Conservation (phyloP, 2,113 vertebrate species). For the Melanerpes aurifrons region DNA sequence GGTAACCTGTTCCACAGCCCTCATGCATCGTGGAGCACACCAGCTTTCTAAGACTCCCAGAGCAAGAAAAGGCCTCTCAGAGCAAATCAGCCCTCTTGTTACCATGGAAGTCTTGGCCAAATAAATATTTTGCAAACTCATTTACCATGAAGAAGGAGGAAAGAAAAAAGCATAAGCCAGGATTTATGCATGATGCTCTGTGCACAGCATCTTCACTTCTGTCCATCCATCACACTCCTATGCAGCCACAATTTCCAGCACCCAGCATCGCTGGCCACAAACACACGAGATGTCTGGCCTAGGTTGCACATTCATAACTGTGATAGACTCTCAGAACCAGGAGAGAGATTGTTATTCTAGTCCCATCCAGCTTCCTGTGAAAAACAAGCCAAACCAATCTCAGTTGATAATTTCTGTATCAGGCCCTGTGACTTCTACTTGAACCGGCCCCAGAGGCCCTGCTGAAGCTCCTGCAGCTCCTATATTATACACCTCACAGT, state of each 20-base stretch:
- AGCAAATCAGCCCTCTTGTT: neutral
- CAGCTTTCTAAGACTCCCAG: neutral
- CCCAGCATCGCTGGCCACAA: neutral
- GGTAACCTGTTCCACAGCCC: neutral
- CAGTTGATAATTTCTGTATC: constrained; percentile 16
- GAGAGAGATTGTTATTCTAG: neutral
- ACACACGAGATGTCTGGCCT: neutral
- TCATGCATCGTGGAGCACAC: rapidly evolving
- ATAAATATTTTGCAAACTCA: neutral
- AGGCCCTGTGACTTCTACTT: neutral
- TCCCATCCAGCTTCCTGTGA: neutral
- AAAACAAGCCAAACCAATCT: neutral
- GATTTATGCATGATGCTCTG: neutral
- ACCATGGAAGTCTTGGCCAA: neutral
- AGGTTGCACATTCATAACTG: neutral
- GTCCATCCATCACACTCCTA: neutral
- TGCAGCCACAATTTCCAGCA: neutral
- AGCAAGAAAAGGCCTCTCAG: neutral
- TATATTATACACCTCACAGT: neutral
- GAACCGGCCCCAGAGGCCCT: neutral
- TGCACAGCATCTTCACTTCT: neutral
- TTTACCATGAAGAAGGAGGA: neutral
- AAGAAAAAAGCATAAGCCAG: neutral
- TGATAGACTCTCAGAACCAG: neutral
- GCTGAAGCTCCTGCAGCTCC: neutral